Conservation (phyloP, 2,888 invertebrate genomes). For the Cataglyphis altisquamis region DNA sequence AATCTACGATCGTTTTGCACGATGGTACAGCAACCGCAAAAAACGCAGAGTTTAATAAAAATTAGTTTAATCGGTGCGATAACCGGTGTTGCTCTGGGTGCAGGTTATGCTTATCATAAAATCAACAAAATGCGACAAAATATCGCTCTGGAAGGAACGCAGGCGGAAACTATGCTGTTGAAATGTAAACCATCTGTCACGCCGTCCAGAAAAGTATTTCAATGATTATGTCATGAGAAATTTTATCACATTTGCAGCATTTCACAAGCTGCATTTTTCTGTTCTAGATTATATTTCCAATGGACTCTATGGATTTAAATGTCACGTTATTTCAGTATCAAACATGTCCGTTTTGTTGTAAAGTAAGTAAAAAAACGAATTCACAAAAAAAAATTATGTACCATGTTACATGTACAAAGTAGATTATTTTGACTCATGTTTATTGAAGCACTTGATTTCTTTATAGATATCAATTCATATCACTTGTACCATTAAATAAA, state of each 20-base stretch:
- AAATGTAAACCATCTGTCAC: slow-evolving; percentile 86
- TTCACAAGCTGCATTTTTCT: slow-evolving; percentile 16
- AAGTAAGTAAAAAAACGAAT: slow-evolving; percentile 87
- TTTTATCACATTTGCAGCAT: background rate
- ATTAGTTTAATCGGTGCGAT: slow-evolving; percentile 88
- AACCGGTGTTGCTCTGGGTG: slow-evolving; percentile 87
- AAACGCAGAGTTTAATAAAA: slow-evolving; percentile 71
- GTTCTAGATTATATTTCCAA: slow-evolving; percentile 89
- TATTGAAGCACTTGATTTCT: background rate
- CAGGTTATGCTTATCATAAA: slow-evolving; percentile 87
- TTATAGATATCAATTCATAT: background rate
- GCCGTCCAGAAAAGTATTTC: slow-evolving; percentile 86
- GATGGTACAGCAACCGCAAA: slow-evolving; percentile 21
- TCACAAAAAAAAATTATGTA: background rate
- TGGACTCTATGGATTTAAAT: slow-evolving; percentile 91
- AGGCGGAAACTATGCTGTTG: slow-evolving; percentile 83
- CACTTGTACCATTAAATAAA: background rate
- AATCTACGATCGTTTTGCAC: background rate
- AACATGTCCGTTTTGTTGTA: slow-evolving; percentile 99
- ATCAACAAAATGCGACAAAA: slow-evolving; percentile 85
- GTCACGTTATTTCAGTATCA: slow-evolving; percentile 98
- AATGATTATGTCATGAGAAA: background rate
- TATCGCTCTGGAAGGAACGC: slow-evolving; percentile 85
- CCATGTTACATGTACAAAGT: background rate
- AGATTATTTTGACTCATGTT: background rate